Evolutionary conservation across 2,888 invertebrate genomes (phyloP).

Genomic region (Nipponacmea schrenckii): DNA sequence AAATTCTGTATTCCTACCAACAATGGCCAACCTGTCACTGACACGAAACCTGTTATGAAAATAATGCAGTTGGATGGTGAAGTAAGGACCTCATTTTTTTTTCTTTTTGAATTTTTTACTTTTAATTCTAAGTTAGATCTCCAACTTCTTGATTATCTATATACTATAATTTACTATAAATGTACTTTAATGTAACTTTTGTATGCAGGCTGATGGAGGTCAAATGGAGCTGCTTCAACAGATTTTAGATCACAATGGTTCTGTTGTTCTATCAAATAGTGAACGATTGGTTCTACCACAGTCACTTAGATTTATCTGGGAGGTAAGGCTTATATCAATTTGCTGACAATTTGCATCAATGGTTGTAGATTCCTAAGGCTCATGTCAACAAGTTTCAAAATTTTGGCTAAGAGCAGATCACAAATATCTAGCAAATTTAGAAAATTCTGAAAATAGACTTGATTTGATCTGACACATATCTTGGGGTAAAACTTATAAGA

Average conservation of each 20-base stretch:
- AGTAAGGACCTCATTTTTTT: constrained; percentile 35
- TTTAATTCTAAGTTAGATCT: no score
- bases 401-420: no score
- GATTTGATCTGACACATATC: no score
- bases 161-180: no score
- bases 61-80: constrained; percentile 65
- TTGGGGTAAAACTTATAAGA: no score
- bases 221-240: constrained; percentile 63
- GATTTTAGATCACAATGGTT: constrained; percentile 55
- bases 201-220: constrained; percentile 52
- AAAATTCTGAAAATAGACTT: no score
- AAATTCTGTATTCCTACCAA: constrained; percentile 57
- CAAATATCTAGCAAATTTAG: no score
- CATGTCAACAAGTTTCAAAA: no score
- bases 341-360: no score
- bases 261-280: constrained; percentile 64
- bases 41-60: constrained; percentile 55
- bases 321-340: constrained; percentile 45
- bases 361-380: no score
- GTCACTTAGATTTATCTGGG: constrained; percentile 65
- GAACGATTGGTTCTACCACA: constrained; percentile 60
- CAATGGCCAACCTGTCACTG: constrained; percentile 28
- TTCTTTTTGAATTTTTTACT: not conserved
- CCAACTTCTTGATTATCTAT: no score
- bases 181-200: not conserved